These are phyloP conservation scores for rat (Rattus norvegicus) DNA, from an alignment of 2,113 vertebrate genomes.

Conservation along the genomic window DNA sequence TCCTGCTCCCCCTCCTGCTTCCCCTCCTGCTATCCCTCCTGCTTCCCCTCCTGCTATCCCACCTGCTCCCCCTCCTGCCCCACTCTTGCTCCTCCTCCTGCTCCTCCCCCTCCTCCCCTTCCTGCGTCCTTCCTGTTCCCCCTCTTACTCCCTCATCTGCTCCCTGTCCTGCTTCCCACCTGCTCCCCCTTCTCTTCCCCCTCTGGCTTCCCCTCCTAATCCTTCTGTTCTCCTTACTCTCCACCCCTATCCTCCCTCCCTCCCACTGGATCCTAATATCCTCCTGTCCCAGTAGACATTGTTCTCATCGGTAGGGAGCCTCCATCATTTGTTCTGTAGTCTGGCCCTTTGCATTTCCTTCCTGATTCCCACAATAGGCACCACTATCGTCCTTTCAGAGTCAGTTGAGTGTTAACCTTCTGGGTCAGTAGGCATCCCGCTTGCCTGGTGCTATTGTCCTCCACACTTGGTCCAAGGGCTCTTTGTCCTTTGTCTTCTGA, in stretches of 20 bases:
- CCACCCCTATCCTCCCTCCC: neutral
- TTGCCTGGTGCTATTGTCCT: neutral
- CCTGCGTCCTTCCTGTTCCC: too few relatives aligned
- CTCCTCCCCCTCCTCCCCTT: too few relatives aligned
- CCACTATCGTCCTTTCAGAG: neutral
- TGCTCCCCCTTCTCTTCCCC: neutral
- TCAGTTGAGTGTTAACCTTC: too few relatives aligned
- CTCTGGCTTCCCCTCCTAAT: neutral
- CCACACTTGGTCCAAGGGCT: too few relatives aligned
- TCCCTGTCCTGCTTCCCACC: too few relatives aligned
- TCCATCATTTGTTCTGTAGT: too few relatives aligned
- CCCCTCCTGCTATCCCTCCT: rapidly evolving
- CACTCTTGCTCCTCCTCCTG: too few relatives aligned
- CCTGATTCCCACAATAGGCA: neutral
- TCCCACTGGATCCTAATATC: neutral
- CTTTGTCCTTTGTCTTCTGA: neutral
- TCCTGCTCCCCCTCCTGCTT: too few relatives aligned
- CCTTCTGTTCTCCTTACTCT: rapidly evolving
- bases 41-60: too few relatives aligned
- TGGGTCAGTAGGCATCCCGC: neutral
- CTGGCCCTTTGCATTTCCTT: neutral
- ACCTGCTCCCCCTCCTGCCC: rapidly evolving
- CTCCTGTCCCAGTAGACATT: neutral
- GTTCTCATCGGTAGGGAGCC: neutral
- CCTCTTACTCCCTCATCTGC: too few relatives aligned